Percentiles rank a stretch among this genome's conserved stretches.
Evolutionary conservation across 2,888 invertebrate species (phyloP).

Genomic region (Mactromeris polynyma): DNA sequence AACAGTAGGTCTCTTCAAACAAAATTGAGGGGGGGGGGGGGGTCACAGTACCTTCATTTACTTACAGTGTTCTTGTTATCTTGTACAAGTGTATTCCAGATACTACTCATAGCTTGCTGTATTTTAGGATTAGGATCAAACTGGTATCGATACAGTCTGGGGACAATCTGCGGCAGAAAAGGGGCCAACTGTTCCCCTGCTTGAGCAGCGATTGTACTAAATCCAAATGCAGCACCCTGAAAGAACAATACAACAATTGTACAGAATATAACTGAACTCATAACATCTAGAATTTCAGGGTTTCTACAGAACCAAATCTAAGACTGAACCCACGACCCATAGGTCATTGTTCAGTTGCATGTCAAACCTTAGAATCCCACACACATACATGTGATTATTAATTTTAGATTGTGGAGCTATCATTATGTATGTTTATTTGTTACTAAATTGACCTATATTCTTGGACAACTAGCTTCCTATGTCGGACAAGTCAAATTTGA

Average conservation of each 20-base stretch:
- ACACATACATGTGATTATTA: too few species aligned
- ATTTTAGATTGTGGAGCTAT: too few species aligned
- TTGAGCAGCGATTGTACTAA: slow-evolving; percentile 94
- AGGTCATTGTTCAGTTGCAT: too few species aligned
- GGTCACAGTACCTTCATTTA: slow-evolving; percentile 64
- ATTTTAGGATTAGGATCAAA: slow-evolving; percentile 97
- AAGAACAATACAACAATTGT: slow-evolving; percentile 37
- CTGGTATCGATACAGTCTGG: slow-evolving; percentile 94
- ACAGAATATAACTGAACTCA: not conserved
- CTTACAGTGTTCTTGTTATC: slow-evolving; percentile 94
- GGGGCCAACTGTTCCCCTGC: slow-evolving; percentile 94
- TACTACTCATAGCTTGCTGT: slow-evolving; percentile 96
- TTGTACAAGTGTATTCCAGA: slow-evolving; percentile 96
- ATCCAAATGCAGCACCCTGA: slow-evolving; percentile 96
- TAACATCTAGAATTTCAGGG: not conserved
- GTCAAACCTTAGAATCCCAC: too few species aligned
- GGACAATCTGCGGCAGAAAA: slow-evolving; percentile 94
- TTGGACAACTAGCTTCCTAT: too few species aligned
- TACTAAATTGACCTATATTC: too few species aligned
- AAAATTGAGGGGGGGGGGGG: too few species aligned
- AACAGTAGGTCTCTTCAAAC: too few species aligned
- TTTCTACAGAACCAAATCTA: too few species aligned
- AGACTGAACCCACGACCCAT: too few species aligned
- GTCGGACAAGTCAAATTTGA: too few species aligned
- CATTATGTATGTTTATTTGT: too few species aligned